These are phyloP conservation scores for Tetrapedia diversipes DNA, from an alignment of 2,888 invertebrate species.

Conservation along the genomic window DNA sequence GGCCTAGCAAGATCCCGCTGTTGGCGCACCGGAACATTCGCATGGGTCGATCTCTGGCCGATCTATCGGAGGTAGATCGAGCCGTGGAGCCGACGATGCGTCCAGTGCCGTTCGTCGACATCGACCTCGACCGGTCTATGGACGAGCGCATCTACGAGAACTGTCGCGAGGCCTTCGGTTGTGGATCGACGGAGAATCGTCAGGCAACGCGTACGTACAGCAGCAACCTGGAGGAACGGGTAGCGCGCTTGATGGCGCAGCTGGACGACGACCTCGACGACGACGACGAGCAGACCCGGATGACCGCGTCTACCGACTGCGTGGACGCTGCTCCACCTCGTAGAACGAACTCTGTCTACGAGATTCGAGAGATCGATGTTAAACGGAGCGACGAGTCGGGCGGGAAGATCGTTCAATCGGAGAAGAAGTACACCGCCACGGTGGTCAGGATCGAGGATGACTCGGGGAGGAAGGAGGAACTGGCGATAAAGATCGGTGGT, in stretches of 20 bases:
- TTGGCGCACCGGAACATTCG: slow-evolving; percentile 72
- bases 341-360: slow-evolving; percentile 56
- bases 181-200: neutral
- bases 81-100: slow-evolving; percentile 67
- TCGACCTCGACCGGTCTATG: slow-evolving; percentile 76
- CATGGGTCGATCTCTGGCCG: slow-evolving; percentile 79
- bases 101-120: slow-evolving; percentile 51
- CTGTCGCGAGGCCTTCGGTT: slow-evolving; percentile 70
- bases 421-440: slow-evolving; percentile 16
- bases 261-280: slow-evolving; percentile 79
- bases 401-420: neutral
- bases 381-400: slow-evolving; percentile 4
- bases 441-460: slow-evolving; percentile 35
- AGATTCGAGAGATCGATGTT: slow-evolving; percentile 49
- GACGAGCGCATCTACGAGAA: slow-evolving; percentile 78
- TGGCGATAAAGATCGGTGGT: neutral
- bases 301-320: slow-evolving; percentile 48
- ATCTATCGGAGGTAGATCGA: slow-evolving; percentile 80
- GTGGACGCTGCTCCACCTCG: slow-evolving; percentile 49
- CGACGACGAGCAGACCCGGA: slow-evolving; percentile 55
- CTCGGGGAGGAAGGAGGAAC: neutral
- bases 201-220: slow-evolving; percentile 15
- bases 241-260: slow-evolving; percentile 77
- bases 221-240: slow-evolving; percentile 76
- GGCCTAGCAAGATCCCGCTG: slow-evolving; percentile 79